Evolutionary conservation across 2,113 vertebrate genomes (phyloP), one percentile per base, ranked within the genome.

Genomic region (Tamias sibiricus): DNA sequence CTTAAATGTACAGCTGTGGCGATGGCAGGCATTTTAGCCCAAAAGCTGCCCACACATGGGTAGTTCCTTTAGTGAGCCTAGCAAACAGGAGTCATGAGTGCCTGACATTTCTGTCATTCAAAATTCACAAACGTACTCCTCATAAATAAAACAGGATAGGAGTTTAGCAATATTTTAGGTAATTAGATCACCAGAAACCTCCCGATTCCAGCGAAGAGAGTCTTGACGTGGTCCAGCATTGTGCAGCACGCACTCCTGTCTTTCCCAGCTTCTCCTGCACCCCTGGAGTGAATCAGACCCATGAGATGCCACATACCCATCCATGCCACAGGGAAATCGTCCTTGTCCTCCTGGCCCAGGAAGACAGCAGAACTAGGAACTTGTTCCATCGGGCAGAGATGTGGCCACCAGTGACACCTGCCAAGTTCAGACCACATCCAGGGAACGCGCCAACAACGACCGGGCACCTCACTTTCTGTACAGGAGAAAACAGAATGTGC

Each of bases 381-480:
- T 49, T 8, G 1, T 64, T 42, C 40, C 26, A 22, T 66, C 47
- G 71, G 84, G 72, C 14, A 42, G 6, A 52, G 49, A 12, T 10
- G 17, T 17, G 54, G 22, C 22, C 32, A 26, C 66, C 20, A 14
- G 54, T 32, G 8, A 20, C 22, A 16, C 14, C 44, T 71, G 22
- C 8, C 42, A 6, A 66, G 8, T 32, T 54, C 24, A 8, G 71
- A 30, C 32, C 40, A 6, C 30, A 8, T 40, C 26, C 59, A 49
- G 12, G 57, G 30, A 76, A 71, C 0, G 5, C 8, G 42, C 54
- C 37, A 13, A 8, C 64, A 24, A 20, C 64, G 44, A n/a, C 2
- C 13, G 0, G 2, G 4, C 10, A 0, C 49, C 2, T 7, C 19
- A 49, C 57, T 44, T 59, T 22, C 37, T 40, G 32, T 11, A 32